phyloP scores from a whole-genome alignment of 2,888 invertebrate species.

The Meiosimyza platycephala region DNA sequence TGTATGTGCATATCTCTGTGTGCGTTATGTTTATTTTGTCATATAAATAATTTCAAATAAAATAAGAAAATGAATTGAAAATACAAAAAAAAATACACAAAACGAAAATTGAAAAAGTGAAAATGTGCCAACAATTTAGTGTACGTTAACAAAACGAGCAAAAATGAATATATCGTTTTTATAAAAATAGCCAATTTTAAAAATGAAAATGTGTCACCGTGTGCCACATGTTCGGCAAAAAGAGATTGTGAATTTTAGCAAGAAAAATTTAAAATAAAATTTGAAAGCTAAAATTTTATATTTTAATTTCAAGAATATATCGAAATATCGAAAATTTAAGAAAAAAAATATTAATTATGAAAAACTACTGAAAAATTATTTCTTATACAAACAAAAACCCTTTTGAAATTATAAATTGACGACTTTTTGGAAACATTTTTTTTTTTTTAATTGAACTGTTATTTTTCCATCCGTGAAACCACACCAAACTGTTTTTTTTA shows the following conservation, averaged over 20 bases:
- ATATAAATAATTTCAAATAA: slow-evolving; percentile 13
- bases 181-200: slow-evolving; percentile 12
- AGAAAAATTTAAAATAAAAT: slow-evolving; percentile 17
- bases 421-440: no score
- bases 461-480: no score
- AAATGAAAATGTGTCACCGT: slow-evolving; percentile 25
- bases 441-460: no score
- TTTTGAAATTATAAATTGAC: no score
- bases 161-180: background rate
- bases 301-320: background rate
- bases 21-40: background rate
- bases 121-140: slow-evolving; percentile 11
- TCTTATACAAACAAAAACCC: slow-evolving; percentile 27
- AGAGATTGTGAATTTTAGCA: slow-evolving; percentile 5
- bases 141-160: background rate
- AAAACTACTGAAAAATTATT: slow-evolving; percentile 44
- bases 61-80: background rate
- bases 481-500: no score
- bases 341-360: slow-evolving; percentile 41
- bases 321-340: slow-evolving; percentile 14
- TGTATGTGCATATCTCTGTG: background rate
- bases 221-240: background rate
- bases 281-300: background rate
- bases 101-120: background rate
- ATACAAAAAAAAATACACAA: no score